Percentiles rank a stretch among this genome's conserved stretches.
phyloP scores from a whole-genome alignment of 2,113 vertebrate genomes.

The Urocynchramus pylzowi region DNA sequence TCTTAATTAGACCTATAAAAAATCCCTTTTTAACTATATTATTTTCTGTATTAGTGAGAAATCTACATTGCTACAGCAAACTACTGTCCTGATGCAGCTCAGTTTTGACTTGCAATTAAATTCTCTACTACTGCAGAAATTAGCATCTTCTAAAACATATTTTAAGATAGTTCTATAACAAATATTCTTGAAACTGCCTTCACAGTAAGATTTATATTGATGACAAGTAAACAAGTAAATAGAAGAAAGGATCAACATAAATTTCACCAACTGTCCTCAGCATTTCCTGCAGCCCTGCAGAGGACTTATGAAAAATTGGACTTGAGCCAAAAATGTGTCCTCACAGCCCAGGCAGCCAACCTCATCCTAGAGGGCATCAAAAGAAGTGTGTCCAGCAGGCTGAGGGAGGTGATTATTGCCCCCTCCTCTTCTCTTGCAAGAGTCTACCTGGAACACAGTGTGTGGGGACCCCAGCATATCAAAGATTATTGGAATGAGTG shows the following conservation, averaged over 20 bases:
- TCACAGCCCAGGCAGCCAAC: neutral
- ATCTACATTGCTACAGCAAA: slow-evolving; percentile 20
- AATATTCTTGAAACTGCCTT: neutral
- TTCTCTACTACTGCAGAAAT: slow-evolving; percentile 18
- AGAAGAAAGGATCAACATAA: neutral
- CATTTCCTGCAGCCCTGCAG: neutral
- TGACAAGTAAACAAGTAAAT: neutral
- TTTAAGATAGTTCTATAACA: slow-evolving; percentile 14
- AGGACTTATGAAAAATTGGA: neutral
- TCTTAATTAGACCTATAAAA: slow-evolving; percentile 44
- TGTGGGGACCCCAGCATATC: neutral
- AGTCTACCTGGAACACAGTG: neutral
- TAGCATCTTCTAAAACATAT: slow-evolving; percentile 13
- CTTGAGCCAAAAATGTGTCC: neutral
- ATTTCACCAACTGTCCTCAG: neutral
- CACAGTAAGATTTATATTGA: slow-evolving; percentile 12
- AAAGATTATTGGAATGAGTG: neutral
- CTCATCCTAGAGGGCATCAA: too few relatives aligned
- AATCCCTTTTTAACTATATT: neutral
- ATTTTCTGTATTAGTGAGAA: slow-evolving; percentile 28
- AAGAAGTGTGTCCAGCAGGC: neutral
- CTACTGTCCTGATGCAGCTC: neutral
- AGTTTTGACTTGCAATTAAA: slow-evolving; percentile 30
- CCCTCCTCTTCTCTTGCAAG: neutral
- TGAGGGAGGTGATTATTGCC: accelerated